These are phyloP conservation scores for Andricus grossulariae DNA, from an alignment of 1,140 invertebrate genomes.

Conservation along the genomic window DNA sequence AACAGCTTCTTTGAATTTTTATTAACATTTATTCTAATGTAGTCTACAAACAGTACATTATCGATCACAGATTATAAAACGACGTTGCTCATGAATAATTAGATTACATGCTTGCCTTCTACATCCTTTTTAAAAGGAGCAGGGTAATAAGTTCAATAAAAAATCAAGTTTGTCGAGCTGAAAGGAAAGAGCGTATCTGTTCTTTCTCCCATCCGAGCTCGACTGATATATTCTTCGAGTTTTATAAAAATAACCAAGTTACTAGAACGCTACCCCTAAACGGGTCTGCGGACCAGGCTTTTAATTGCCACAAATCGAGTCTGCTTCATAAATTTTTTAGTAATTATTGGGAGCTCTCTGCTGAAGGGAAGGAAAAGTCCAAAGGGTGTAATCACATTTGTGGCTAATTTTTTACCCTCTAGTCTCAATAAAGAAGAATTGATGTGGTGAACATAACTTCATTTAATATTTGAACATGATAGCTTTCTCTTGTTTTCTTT, in stretches of 20 bases:
- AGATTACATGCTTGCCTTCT: not conserved
- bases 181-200: constrained; percentile 51
- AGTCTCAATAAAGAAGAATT: not conserved
- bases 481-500: no score
- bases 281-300: constrained; percentile 40
- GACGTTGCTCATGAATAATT: not conserved
- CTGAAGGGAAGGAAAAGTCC: not conserved
- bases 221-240: constrained; percentile 53
- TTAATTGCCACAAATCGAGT: constrained; percentile 18
- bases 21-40: not conserved
- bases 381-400: constrained; percentile 3
- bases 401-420: not conserved
- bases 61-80: constrained; percentile 6
- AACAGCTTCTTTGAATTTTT: not conserved
- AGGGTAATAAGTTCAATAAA: constrained; percentile 59
- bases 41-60: not conserved
- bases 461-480: no score
- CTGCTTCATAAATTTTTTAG: constrained; percentile 16
- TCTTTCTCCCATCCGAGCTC: constrained; percentile 38
- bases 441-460: no score
- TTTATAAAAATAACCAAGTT: constrained; percentile 59
- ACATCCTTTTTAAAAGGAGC: constrained; percentile 47
- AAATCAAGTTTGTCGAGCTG: constrained; percentile 60
- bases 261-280: constrained; percentile 48
- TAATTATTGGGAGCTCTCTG: not conserved